Evolutionary conservation across 2,888 invertebrate genomes (phyloP).

Genomic region (Elysia crispata): DNA sequence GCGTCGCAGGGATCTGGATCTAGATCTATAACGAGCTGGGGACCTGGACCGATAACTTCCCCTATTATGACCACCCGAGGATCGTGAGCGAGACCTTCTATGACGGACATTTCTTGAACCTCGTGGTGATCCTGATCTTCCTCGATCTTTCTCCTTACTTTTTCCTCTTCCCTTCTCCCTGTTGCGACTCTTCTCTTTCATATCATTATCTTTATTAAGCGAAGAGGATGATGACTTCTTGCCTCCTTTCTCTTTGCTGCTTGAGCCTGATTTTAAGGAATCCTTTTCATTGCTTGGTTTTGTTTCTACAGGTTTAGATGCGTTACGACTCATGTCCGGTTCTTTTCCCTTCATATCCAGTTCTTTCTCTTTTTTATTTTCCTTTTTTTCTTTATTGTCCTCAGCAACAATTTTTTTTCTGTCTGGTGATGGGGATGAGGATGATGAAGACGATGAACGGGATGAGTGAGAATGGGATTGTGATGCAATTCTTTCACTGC

Average conservation of each 20-base stretch:
- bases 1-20: slow-evolving; percentile 50
- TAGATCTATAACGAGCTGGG: slow-evolving; percentile 42
- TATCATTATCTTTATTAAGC: neutral
- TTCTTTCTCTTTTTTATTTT: neutral
- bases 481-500: slow-evolving; percentile 19
- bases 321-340: neutral
- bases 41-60: slow-evolving; percentile 49
- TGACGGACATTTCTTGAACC: too few relatives aligned
- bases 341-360: neutral
- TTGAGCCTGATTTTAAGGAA: neutral
- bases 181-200: neutral
- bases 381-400: neutral
- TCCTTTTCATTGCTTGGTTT: slow-evolving; percentile 7
- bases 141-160: slow-evolving; percentile 18
- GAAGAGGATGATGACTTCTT: neutral
- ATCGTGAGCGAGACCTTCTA: neutral
- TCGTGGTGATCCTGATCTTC: slow-evolving; percentile 15
- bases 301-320: neutral
- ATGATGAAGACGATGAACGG: slow-evolving; percentile 45
- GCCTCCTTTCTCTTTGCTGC: neutral
- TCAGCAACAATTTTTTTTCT: slow-evolving; percentile 19
- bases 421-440: slow-evolving; percentile 42
- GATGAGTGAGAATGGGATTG: slow-evolving; percentile 40
- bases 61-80: slow-evolving; percentile 38
- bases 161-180: neutral